phyloP scores from a whole-genome alignment of 2,888 invertebrate species.

The Dromius quadrimaculatus region DNA sequence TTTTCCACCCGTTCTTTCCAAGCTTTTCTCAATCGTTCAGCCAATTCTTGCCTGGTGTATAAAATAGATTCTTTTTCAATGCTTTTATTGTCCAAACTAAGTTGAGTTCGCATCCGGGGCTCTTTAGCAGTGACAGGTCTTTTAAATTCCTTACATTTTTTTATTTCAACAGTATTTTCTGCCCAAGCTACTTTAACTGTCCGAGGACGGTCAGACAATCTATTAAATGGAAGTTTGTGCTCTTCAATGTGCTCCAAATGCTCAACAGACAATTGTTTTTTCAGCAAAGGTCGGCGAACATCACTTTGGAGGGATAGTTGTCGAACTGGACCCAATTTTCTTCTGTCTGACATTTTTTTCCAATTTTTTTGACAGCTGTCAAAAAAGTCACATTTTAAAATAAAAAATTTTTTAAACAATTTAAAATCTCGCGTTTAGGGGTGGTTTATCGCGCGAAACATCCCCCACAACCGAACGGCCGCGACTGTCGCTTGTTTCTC shows the following conservation, averaged over 20 bases:
- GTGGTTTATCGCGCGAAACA: constrained; percentile 10
- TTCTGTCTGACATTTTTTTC: constrained; percentile 55
- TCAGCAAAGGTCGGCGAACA: constrained; percentile 57
- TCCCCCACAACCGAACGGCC: neutral
- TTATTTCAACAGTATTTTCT: constrained; percentile 60
- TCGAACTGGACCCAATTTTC: constrained; percentile 62
- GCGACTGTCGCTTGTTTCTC: constrained; percentile 13
- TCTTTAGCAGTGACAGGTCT: constrained; percentile 56
- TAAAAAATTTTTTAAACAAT: constrained; percentile 5
- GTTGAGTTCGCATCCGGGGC: constrained; percentile 41
- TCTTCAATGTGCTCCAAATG: constrained; percentile 56
- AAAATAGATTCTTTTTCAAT: constrained; percentile 63
- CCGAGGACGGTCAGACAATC: constrained; percentile 55
- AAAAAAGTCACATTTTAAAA: neutral
- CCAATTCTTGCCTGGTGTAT: constrained; percentile 67
- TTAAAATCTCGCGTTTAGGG: constrained; percentile 6
- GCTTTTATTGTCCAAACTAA: constrained; percentile 55
- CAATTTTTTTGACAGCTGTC: neutral
- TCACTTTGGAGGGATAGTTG: constrained; percentile 63
- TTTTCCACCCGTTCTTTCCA: constrained; percentile 68
- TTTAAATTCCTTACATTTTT: constrained; percentile 61
- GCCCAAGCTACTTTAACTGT: constrained; percentile 57
- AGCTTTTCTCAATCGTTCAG: constrained; percentile 67
- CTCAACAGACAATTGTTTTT: constrained; percentile 62
- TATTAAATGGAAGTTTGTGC: constrained; percentile 54